phyloP scores from a whole-genome alignment of 1,140 invertebrate genomes.

The Goniozus legneri region DNA sequence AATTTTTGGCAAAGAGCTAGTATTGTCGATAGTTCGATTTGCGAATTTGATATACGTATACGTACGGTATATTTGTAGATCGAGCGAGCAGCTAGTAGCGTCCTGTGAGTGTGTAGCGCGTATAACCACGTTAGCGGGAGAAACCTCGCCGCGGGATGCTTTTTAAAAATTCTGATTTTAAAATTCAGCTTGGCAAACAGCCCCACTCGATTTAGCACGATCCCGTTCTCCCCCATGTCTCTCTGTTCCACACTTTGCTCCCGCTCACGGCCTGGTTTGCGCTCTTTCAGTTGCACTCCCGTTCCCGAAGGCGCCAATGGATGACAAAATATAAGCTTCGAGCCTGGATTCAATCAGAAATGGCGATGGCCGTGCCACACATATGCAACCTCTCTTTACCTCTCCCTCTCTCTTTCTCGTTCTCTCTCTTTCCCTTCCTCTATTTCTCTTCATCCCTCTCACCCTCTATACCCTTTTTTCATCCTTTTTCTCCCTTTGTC shows the following conservation, averaged over 20 bases:
- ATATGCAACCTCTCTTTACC: constrained; percentile 24
- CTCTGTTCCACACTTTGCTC: neutral
- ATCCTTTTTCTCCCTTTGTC: constrained; percentile 20
- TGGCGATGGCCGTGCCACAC: constrained; percentile 35
- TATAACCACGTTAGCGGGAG: constrained; percentile 34
- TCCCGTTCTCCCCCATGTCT: constrained; percentile 8
- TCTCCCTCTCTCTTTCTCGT: neutral
- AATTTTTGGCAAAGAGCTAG: too few relatives aligned
- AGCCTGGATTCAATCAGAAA: constrained; percentile 45
- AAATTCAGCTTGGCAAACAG: constrained; percentile 39
- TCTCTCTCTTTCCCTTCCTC: constrained; percentile 1
- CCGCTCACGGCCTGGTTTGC: constrained; percentile 17
- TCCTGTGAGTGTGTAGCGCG: too few relatives aligned
- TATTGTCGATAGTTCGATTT: too few relatives aligned
- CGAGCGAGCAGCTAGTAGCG: constrained; percentile 22
- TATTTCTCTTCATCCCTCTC: neutral
- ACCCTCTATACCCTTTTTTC: constrained; percentile 1
- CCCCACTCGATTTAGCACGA: constrained; percentile 23
- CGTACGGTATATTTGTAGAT: too few relatives aligned
- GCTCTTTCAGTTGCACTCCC: constrained; percentile 36
- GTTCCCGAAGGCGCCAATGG: constrained; percentile 33
- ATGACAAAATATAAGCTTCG: constrained; percentile 41
- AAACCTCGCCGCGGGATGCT: constrained; percentile 35
- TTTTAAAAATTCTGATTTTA: constrained; percentile 40
- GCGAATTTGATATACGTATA: too few relatives aligned